phyloP scores from a whole-genome alignment of 2,113 vertebrate species.

The Anolis sagrei region DNA sequence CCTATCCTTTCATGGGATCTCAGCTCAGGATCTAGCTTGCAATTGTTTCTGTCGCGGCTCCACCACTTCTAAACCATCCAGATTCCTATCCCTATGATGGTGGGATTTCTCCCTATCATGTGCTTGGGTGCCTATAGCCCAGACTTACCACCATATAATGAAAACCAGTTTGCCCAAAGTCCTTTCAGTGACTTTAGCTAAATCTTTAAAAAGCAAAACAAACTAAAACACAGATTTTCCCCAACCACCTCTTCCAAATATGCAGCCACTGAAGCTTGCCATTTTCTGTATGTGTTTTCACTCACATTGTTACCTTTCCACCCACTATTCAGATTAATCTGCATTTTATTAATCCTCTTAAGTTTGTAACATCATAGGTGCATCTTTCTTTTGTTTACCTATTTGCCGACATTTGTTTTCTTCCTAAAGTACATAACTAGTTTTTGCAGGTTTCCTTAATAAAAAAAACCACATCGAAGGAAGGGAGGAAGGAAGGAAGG shows the following conservation, averaged over 20 bases:
- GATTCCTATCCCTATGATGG: background rate
- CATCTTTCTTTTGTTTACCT: background rate
- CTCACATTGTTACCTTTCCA: background rate
- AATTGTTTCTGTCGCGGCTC: background rate
- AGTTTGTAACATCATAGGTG: background rate
- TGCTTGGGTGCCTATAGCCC: background rate
- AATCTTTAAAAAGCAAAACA: background rate
- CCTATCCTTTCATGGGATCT: background rate
- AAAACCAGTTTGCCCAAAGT: background rate
- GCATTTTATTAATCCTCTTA: background rate
- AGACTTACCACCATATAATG: background rate
- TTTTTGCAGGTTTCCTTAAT: slow-evolving; percentile 5
- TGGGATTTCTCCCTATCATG: no score
- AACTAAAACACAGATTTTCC: background rate
- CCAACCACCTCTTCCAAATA: background rate
- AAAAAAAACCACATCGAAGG: slow-evolving; percentile 46
- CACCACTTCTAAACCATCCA: background rate
- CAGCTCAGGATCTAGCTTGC: background rate
- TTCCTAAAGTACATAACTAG: slow-evolving; percentile 3
- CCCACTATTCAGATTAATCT: background rate
- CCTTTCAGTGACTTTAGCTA: background rate
- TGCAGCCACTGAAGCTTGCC: background rate
- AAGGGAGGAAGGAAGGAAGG: background rate
- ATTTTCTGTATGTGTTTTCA: background rate
- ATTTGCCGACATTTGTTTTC: slow-evolving; percentile 56